Evolutionary conservation across 1,140 invertebrate species (phyloP).

Genomic region (Argopecten irradians): DNA sequence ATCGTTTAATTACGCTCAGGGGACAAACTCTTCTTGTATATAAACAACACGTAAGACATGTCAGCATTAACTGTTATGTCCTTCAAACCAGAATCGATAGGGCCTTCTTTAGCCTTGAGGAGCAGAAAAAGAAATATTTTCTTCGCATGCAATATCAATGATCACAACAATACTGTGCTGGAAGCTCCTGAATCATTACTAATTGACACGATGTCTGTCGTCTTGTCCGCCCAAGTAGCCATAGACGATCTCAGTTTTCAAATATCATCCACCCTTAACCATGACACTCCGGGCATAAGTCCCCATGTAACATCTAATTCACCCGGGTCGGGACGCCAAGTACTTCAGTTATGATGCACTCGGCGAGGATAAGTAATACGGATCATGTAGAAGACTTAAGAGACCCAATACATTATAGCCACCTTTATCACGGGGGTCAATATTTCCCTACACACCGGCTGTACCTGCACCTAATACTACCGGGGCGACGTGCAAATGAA

Average conservation of each 20-base stretch:
- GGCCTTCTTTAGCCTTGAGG: not conserved
- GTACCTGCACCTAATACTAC: not conserved
- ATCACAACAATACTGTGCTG: not conserved
- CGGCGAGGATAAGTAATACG: not conserved
- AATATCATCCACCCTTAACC: not conserved
- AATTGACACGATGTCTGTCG: not conserved
- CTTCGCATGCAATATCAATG: not conserved
- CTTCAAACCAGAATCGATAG: not conserved
- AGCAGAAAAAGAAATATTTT: not conserved
- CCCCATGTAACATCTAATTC: not conserved
- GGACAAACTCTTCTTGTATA: not conserved
- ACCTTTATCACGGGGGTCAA: not conserved
- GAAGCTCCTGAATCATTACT: not conserved
- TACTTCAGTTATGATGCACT: not conserved
- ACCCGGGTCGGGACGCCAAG: not conserved
- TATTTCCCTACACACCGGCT: not conserved
- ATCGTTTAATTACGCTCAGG: not conserved
- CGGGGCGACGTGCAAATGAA: constrained; percentile 1
- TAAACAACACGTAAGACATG: not conserved
- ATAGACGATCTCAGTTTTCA: not conserved
- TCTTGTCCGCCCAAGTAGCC: not conserved
- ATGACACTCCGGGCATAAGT: not conserved
- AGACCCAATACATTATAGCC: not conserved
- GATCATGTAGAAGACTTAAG: not conserved
- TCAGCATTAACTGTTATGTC: not conserved